Conservation (phyloP, 2,113 vertebrate species). For the Phalacrocorax brasilianus region DNA sequence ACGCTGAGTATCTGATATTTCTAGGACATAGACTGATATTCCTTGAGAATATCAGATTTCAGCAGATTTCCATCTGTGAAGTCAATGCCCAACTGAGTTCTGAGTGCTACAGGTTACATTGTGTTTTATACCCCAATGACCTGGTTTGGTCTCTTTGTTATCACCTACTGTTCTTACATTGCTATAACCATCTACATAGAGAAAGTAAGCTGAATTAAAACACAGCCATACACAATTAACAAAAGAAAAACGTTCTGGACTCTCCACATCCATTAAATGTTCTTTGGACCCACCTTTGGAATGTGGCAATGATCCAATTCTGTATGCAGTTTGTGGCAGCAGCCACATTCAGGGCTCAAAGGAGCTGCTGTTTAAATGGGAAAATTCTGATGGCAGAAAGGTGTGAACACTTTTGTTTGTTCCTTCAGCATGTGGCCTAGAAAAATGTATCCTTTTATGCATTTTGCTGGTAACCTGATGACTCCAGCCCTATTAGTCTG, state of each 20-base stretch:
- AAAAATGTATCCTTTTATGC: background rate
- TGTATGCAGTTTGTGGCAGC: background rate
- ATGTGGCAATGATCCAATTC: background rate
- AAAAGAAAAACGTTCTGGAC: background rate
- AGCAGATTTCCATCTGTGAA: background rate
- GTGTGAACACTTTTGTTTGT: accelerated
- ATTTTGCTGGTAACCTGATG: background rate
- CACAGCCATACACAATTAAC: background rate
- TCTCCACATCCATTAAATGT: background rate
- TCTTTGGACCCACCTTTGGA: background rate
- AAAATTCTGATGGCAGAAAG: background rate
- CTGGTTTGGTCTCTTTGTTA: background rate
- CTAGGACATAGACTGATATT: background rate
- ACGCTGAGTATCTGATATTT: background rate
- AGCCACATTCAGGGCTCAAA: accelerated
- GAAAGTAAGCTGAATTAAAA: background rate
- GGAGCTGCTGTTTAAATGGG: background rate
- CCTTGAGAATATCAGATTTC: background rate
- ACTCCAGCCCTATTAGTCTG: background rate
- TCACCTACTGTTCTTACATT: background rate
- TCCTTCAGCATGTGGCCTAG: background rate
- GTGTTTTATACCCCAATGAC: background rate
- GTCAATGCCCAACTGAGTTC: background rate
- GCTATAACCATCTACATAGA: background rate
- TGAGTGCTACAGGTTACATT: background rate